These are phyloP conservation scores for Beroe forskalii DNA, from an alignment of 37 sponge, comb jelly and placozoan species.

Conservation along the genomic window DNA sequence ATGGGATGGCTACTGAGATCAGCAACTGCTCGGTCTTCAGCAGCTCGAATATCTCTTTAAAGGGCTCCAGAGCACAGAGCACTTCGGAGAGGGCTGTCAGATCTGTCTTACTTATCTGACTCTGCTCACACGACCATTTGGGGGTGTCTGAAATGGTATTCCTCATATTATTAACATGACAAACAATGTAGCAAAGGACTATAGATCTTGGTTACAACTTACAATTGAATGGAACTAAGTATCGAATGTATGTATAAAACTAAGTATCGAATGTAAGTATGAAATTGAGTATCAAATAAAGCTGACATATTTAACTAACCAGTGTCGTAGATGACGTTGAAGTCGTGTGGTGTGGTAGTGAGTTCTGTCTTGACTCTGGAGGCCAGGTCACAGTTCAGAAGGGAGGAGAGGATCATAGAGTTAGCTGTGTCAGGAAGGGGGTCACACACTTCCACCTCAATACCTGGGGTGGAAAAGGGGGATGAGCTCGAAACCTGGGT, in stretches of 20 bases:
- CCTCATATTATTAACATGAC: too few species aligned
- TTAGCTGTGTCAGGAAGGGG: background rate
- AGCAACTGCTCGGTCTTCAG: conserved; percentile 14
- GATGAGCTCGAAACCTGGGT: too few species aligned
- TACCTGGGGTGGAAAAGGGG: background rate
- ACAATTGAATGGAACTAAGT: too few species aligned
- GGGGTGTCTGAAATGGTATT: conserved; percentile 20
- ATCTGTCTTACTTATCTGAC: background rate
- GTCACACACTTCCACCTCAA: background rate
- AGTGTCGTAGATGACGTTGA: background rate
- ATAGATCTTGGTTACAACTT: too few species aligned
- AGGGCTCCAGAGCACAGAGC: conserved; percentile 36
- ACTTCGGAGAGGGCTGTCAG: background rate
- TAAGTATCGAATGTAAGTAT: too few species aligned
- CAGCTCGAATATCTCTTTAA: conserved; percentile 15
- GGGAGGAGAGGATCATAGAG: background rate
- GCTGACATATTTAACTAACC: too few species aligned
- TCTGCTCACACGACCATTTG: conserved; percentile 25
- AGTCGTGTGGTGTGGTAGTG: background rate
- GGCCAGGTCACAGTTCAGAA: background rate
- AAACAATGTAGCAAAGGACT: too few species aligned
- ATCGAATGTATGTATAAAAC: too few species aligned
- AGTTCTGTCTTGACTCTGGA: background rate
- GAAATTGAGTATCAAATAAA: too few species aligned
- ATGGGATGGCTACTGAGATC: conserved; percentile 42